A percentile compares a stretch with the other conserved stretches of the same genome.
phyloP scores from a whole-genome alignment of 2,797 vertebrate species.

The Myioborus melanocephalus region DNA sequence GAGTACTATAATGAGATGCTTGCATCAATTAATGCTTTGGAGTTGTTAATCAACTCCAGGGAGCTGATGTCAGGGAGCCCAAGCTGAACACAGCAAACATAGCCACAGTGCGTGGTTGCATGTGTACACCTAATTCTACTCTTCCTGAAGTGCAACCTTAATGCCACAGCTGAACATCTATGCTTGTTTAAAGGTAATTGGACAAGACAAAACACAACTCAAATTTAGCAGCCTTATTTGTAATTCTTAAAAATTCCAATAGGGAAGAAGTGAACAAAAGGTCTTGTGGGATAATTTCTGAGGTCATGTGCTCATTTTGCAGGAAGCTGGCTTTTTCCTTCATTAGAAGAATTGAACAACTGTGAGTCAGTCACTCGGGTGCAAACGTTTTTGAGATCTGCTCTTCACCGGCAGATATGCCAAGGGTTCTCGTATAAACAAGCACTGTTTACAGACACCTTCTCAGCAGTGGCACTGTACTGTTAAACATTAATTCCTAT shows the following conservation, averaged over 20 bases:
- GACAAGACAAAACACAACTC: neutral
- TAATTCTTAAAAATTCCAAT: neutral
- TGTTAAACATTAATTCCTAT: slow-evolving; percentile 61
- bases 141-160: neutral
- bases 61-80: neutral
- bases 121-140: neutral
- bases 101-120: fast-evolving
- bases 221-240: neutral
- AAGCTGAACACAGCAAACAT: neutral
- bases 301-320: neutral
- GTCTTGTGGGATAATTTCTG: neutral
- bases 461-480: neutral
- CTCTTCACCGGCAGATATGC: neutral
- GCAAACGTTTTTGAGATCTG: neutral
- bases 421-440: neutral
- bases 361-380: neutral
- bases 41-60: neutral
- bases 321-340: neutral
- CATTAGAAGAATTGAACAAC: neutral
- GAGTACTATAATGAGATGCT: neutral
- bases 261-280: neutral
- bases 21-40: neutral
- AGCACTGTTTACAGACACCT: neutral
- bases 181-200: neutral
- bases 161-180: neutral